Evolutionary conservation across 2,113 vertebrate genomes (phyloP), one percentile per base, ranked within the genome.

Genomic region (Datnioides undecimradiatus): DNA sequence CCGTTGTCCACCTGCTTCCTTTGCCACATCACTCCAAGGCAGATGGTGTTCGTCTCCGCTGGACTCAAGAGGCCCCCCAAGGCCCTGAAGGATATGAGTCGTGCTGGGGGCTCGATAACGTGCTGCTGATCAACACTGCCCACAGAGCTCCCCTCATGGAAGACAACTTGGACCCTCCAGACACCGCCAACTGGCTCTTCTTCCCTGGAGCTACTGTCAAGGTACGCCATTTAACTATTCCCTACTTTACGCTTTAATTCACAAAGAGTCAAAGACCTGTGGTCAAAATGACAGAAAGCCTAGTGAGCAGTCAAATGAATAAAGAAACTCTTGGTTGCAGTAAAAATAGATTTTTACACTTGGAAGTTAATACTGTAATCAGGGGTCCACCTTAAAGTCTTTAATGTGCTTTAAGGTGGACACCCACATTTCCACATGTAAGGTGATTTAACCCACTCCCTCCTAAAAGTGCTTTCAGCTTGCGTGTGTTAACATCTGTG

Each of bases 161-260:
- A 94, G 98, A 99, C 75, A 96, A 89, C 80, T 91, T 99, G 23
- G 98, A 99, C 91, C 98, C 98, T 41, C 95, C 95, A 54, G 96
- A 99, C 93, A 99, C 98, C 0, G 97, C 96, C 86, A 99, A 99
- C 93, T 99, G 98, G 98, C 96, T 99, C 73, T 99, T 99, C 91
- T 99, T 99, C 86, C 98, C 98, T 34, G 98, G 98, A 82, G 98
- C 98, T 68, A 99, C 96, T 3, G 91, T 99, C 62, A 99, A 99
- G 97, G 98, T 99, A 87, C 38, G 5, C 27, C 19, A 67, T 36
- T 60, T 8, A 19, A 16, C 43, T 66, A 54, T 34, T 43, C 11
- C 8, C 23, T 49, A 1, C 16, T 64, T 45, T 45, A 64, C 25
- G 33, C 36, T 69, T 76, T 75, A 8, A 36, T 55, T 36, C 13